Evolutionary conservation across 1,140 invertebrate genomes (phyloP).

Genomic region (Hypsibius dujardini): DNA sequence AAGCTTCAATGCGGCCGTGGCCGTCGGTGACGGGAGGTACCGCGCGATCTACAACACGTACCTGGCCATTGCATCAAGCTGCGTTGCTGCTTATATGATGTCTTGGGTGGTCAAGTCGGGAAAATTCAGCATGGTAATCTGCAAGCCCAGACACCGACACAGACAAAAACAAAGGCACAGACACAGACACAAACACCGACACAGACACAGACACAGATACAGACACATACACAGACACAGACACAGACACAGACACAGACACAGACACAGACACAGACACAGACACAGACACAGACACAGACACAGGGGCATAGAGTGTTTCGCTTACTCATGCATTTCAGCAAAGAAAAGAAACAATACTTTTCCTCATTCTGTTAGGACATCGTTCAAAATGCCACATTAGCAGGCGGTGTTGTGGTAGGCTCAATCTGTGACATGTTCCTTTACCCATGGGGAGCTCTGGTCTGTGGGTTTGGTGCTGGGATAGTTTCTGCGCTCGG

Average conservation of each 20-base stretch:
- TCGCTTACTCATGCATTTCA: too few species aligned
- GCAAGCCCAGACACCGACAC: too few species aligned
- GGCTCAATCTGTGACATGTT: conserved; percentile 49
- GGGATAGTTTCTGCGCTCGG: conserved; percentile 65
- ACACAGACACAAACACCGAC: too few species aligned
- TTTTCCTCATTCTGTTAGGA: conserved; percentile 38
- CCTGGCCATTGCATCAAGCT: conserved; percentile 59
- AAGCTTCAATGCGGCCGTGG: conserved; percentile 70
- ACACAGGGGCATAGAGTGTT: too few species aligned
- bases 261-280: too few species aligned
- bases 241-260: too few species aligned
- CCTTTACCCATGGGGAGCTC: conserved; percentile 61
- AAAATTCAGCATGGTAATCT: conserved; percentile 60
- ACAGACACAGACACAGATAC: too few species aligned
- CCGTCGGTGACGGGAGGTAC: conserved; percentile 51
- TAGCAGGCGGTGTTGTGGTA: conserved; percentile 43
- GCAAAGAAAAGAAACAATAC: conserved; percentile 29
- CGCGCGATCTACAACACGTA: conserved; percentile 82
- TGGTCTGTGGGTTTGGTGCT: conserved; percentile 59
- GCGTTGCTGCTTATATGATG: conserved; percentile 60
- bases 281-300: too few species aligned
- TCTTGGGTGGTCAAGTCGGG: conserved; percentile 56
- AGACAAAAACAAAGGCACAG: too few species aligned
- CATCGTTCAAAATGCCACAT: conserved; percentile 37
- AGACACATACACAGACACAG: too few species aligned